These are phyloP conservation scores for Bombus confusus DNA, from an alignment of 1,140 invertebrate genomes.

Conservation along the genomic window DNA sequence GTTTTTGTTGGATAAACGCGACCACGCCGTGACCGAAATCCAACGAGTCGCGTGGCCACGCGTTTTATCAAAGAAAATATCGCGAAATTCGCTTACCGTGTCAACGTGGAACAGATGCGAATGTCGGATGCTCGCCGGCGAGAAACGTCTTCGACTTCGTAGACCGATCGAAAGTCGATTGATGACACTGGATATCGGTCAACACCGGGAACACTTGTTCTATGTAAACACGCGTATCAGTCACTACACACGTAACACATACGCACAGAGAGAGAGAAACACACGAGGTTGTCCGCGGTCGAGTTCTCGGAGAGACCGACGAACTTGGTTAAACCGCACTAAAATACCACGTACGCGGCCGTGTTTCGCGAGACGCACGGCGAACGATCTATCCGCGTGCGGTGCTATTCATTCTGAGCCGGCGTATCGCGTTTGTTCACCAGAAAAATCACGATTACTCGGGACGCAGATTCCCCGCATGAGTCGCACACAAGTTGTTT, in stretches of 20 bases:
- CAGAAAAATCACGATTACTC: constrained; percentile 57
- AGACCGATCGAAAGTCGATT: constrained; percentile 10
- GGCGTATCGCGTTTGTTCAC: constrained; percentile 6
- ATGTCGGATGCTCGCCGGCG: neutral
- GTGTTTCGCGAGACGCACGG: neutral
- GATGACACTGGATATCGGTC: constrained; percentile 20
- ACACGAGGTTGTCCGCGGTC: constrained; percentile 38
- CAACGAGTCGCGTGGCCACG: neutral
- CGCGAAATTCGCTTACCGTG: constrained; percentile 27
- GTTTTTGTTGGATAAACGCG: neutral
- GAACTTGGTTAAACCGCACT: constrained; percentile 25
- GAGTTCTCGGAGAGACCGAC: constrained; percentile 24
- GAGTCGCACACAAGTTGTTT: constrained; percentile 80
- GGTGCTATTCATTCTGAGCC: constrained; percentile 17
- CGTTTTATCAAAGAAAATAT: neutral
- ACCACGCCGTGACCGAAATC: constrained; percentile 4
- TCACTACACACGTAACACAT: constrained; percentile 10
- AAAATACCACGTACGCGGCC: neutral
- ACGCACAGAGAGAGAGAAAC: neutral
- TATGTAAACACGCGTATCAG: constrained; percentile 30
- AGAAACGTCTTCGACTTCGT: neutral
- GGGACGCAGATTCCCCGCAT: constrained; percentile 70
- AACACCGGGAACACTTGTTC: constrained; percentile 28
- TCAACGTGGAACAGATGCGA: neutral
- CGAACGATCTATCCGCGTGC: neutral